Evolutionary conservation across 2,113 vertebrate species (phyloP).

Genomic region (Forbesichthys agassizii): DNA sequence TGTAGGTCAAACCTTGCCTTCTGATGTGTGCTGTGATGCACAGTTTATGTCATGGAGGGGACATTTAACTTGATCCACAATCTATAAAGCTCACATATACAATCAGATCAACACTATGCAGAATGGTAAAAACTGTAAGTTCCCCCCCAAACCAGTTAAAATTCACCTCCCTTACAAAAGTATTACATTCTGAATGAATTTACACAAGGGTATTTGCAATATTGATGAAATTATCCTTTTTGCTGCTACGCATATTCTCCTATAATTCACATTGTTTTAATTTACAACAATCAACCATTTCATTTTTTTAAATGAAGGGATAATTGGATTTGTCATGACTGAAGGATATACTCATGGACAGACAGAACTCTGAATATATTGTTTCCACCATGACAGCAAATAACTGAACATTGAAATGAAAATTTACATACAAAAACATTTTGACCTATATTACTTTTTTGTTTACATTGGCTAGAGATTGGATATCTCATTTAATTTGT

Average conservation of each 20-base stretch:
- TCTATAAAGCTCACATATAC: constrained; percentile 27
- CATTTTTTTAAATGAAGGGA: too few species aligned
- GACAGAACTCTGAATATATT: constrained; percentile 5
- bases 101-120: not conserved
- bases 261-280: too few species aligned
- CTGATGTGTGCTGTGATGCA: constrained; percentile 51
- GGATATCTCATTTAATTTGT: not conserved
- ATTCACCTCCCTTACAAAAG: not conserved
- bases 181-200: not conserved
- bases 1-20: constrained; percentile 26
- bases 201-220: not conserved
- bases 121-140: constrained; percentile 12
- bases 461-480: too few species aligned
- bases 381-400: not conserved
- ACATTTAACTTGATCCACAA: constrained; percentile 25
- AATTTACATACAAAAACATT: not conserved
- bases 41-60: constrained; percentile 4
- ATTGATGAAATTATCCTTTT: too few species aligned
- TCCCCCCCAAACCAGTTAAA: constrained; percentile 26
- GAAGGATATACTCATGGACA: too few species aligned
- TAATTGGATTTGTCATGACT: too few species aligned
- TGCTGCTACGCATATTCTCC: too few species aligned
- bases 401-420: not conserved
- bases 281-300: too few species aligned
- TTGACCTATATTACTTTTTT: not conserved